Evolutionary conservation across 1,140 invertebrate genomes (phyloP), one percentile per base, ranked within the genome.

Genomic region (Heliothis subflexa): DNA sequence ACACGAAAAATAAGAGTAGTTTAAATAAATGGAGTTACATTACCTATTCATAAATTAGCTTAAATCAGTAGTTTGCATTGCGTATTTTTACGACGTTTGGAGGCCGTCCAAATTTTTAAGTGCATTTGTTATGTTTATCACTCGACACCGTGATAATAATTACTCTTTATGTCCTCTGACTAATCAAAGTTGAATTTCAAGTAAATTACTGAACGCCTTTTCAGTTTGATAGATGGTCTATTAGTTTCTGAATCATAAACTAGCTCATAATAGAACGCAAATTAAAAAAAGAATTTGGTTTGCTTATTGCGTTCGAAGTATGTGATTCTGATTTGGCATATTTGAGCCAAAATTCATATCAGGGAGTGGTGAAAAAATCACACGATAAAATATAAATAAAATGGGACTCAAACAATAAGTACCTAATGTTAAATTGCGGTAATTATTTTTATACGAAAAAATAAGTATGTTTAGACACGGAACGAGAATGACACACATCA

Each of bases 51-150:
- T 49, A 66, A 66, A 66, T 49, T 66, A 47, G 64, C 45, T 49
- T 47, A 11, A 18, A n/a, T 9, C 21, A 64, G 9, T 18, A 66
- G 18, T 13, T 25, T 52, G 50, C n/a, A 18, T 21, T 52, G 12
- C 21, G 18, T 18, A 47, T 28, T 52, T 50, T 50, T 18, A 14
- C 47, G 12, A 16, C 45, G 2, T 28, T 47, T 49, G 64, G 64
- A 68, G 18, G 7, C 18, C 14, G 16, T 40, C 64, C 64, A 68
- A 68, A 68, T 68, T 49, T 68, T 68, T 68, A 49, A 68, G 64
- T 68, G 64, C 40, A 68, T 68, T 68, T 40, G 49, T 25, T 68
- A 52, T 52, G 64, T 68, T 52, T 68, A 52, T 28, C 47, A 68
- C 47, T 14, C 25, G 61, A 50, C 21, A 50, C 47, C 4, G 21